Evolutionary conservation across 1,140 invertebrate genomes (phyloP), one percentile per base, ranked within the genome.

Genomic region (Asbolus verrucosus): DNA sequence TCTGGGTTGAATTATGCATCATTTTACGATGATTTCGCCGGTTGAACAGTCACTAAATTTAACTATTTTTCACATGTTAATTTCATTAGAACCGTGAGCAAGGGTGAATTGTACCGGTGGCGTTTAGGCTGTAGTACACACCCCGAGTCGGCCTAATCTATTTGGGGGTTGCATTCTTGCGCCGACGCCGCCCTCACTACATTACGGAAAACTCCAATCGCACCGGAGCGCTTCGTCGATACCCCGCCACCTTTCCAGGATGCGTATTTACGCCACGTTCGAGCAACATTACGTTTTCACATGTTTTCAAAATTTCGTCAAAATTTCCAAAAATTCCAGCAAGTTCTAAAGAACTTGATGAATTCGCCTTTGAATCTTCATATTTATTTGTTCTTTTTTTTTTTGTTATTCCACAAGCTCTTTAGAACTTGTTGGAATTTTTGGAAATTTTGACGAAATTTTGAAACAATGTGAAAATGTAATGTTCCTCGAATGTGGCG

Each of bases 61-160:
- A 11, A n/a, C 21, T 24, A 54, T 24, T 54, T 46, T 70, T 68
- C 63, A 72, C 73, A 72, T 72, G 60, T 67, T 74, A 72, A 69
- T 72, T 68, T 33, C 21, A 61, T 69, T 73, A 67, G 50, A 68
- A 71, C 68, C 46, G 39, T 62, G 59, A 41, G 60, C 60, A 67
- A 71, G 50, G 66, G 61, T 67, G 38, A 50, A 68, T 60, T 41
- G 33, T 50, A 61, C 69, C 69, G 72, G 74, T 72, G 50, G 68
- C 69, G 68, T 72, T 72, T 74, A 69, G 68, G 70, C 71, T 73
- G 71, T 76, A 76, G 76, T 77, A 77, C 76, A 77, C 76, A 77
- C 76, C 76, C 76, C 75, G 76, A 76, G 73, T 71, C 75, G 68
- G 71, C 65, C 67, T 70, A 71, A 75, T 73, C 72, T 71, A 69